Base-by-base conservation (phyloP, 2,888 invertebrate genomes). In the Tenthredo livida region DNA sequence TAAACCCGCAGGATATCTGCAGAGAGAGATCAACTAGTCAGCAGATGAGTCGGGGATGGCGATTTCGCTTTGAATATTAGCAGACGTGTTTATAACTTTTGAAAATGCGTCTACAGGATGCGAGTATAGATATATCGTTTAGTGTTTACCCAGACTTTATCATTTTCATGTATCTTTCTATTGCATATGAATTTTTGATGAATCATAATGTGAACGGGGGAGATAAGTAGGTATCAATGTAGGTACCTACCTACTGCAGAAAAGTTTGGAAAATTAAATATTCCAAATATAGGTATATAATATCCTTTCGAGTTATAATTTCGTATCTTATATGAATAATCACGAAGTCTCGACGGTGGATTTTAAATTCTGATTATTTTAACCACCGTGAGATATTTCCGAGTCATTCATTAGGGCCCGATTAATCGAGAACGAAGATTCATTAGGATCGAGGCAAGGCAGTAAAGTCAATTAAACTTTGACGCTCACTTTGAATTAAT, bases 341-440 rank as follows among this genome's bases (percentile, higher is more conserved):
- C 7, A 12, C 67, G 15, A 67, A 33, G 17, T 67, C 33, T 15
- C 5, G 33, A 6, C 67, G 15, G 29, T 33, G 17, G 67, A 67
- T 67, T 67, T 47, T 43, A 9, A 4, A 43, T 73, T 43, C 17
- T 43, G 40, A 25, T 73, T 73, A 73, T 73, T 73, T 43, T 12
- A 73, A 17, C 25, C 25, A 12, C 43, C 21, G 73, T 25, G 40
- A 73, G 43, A 40, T n/a, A 72, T 37, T 72, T 37, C 70, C 70
- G 40, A 73, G 73, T 73, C 73, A 43, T 73, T 73, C 43, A 43
- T 73, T 73, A 43, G 12, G 9, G 73, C 40, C 43, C 73, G 40
- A 73, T 77, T 77, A 77, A 50, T 77, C 77, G 54, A 33, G 54
- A 50, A 50, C 33, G 29, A 50, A 77, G 77, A 50, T 77, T 77